Percentiles rank a stretch among this genome's conserved stretches.
phyloP scores from a whole-genome alignment of 2,888 invertebrate species.

The Dione juno region DNA sequence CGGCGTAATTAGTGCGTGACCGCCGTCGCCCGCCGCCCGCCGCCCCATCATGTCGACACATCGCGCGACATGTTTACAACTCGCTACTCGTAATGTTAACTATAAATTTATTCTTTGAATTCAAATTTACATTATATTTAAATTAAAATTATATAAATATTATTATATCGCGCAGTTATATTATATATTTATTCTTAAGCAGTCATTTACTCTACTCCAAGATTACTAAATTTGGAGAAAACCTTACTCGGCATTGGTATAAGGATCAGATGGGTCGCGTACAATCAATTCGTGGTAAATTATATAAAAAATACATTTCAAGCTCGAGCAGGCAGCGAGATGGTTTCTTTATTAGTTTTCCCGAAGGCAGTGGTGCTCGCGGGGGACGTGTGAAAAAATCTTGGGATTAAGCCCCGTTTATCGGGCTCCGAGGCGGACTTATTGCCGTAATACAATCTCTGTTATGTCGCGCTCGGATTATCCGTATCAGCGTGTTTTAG shows the following conservation, averaged over 20 bases:
- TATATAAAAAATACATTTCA: conserved; percentile 85
- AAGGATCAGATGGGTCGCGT: conserved; percentile 65
- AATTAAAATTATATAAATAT: not conserved
- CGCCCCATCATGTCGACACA: conserved; percentile 54
- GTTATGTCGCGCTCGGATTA: conserved; percentile 79
- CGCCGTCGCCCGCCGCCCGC: conserved; percentile 55
- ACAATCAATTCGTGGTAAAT: conserved; percentile 82
- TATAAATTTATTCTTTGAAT: conserved; percentile 21
- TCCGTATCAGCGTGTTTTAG: conserved; percentile 68
- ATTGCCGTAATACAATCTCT: conserved; percentile 81
- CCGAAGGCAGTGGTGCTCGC: conserved; percentile 62
- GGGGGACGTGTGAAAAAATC: conserved; percentile 82
- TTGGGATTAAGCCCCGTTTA: conserved; percentile 78
- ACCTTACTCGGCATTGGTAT: conserved; percentile 40
- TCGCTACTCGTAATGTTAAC: conserved; percentile 47
- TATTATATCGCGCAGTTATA: too few species aligned
- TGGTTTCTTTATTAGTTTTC: conserved; percentile 84
- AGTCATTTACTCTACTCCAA: not conserved
- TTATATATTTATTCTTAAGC: not conserved
- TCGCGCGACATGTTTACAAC: conserved; percentile 53
- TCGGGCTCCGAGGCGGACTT: conserved; percentile 72
- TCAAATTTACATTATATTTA: not conserved
- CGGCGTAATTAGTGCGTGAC: conserved; percentile 78
- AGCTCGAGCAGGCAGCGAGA: conserved; percentile 81
- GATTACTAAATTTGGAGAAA: not conserved